Base-by-base conservation (phyloP, 2,888 invertebrate species). In the Dendrolimus pini region DNA sequence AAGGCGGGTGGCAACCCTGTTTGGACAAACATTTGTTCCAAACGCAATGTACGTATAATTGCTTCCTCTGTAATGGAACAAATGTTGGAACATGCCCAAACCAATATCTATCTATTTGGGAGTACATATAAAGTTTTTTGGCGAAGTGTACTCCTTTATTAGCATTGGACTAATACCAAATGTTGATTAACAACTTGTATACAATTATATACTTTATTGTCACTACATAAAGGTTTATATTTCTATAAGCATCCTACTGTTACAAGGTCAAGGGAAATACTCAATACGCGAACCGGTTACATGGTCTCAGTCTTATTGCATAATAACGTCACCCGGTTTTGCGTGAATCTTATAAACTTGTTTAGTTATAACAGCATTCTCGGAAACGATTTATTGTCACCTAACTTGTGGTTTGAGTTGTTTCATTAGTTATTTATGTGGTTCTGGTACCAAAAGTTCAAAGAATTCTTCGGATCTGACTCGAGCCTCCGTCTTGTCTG, bases 91-190 rank as follows among this genome's bases (percentile, higher is more conserved):
- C 74, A 72, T 67, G 68, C 67, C 65, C 69, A 62, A 65, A 54
- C 30, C 55, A 60, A 61, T 62, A 70, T 72, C 69, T 63, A 66
- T 72, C 71, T 72, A 71, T 70, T 67, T 69, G 74, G 71, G 74
- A 47, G 47, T 47, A 47, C 47, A 47, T 76, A 72, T 75, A 77
- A 74, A 75, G 41, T 72, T 30, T 80, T 81, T 82, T 89, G 86
- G 87, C 86, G 87, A 80, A 85, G 78, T 86, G 81, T 71, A 78
- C 85, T 73, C 78, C 79, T 84, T 87, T 82, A 77, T 78, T 65
- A 80, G 77, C 82, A 83, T 89, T 89, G 89, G 89, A 84, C 85
- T 78, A 71, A 77, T 77, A 89, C 83, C 89, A 88, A 88, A 73
- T 77, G 82, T 74, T 83, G 83, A 83, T 83, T 82, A 79, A 76